Evolutionary conservation across 2,113 vertebrate species (phyloP).

Genomic region (Lipophrys pholis): DNA sequence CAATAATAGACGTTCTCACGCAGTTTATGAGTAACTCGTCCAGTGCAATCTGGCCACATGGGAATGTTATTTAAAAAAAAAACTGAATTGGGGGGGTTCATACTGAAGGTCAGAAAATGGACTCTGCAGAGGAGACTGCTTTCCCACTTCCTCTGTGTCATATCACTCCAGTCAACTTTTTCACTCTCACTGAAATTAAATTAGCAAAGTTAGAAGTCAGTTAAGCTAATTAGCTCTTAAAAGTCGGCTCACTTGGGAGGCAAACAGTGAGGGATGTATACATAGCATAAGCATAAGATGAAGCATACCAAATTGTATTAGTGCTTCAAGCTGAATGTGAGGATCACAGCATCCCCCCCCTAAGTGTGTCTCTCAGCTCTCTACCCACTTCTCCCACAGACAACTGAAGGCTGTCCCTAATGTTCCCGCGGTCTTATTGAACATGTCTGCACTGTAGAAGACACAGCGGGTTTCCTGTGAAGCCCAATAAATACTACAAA

Average conservation of each 20-base stretch:
- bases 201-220: conserved; percentile 25
- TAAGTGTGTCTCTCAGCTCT: conserved; percentile 15
- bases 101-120: conserved; percentile 15
- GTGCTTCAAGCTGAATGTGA: conserved; percentile 62
- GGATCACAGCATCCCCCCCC: conserved; percentile 35
- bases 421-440: conserved; percentile 29
- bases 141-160: background rate
- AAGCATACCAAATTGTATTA: conserved; percentile 21
- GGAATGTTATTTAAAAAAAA: conserved; percentile 6
- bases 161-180: conserved; percentile 4
- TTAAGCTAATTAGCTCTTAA: conserved; percentile 37
- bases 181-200: conserved; percentile 33
- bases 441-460: conserved; percentile 44
- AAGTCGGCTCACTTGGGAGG: conserved; percentile 35
- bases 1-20: conserved; percentile 69
- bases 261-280: conserved; percentile 10
- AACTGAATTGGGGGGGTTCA: background rate
- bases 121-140: background rate
- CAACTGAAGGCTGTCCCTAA: conserved; percentile 28
- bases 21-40: conserved; percentile 56
- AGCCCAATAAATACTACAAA: conserved; percentile 52
- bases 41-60: conserved; percentile 44
- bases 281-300: conserved; percentile 21
- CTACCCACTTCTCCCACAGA: conserved; percentile 35
- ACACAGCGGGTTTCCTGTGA: conserved; percentile 50